Percentiles rank a stretch among this genome's conserved stretches.
Conservation (phyloP, 2,113 vertebrate genomes). For the Triplophysa dalaica region DNA sequence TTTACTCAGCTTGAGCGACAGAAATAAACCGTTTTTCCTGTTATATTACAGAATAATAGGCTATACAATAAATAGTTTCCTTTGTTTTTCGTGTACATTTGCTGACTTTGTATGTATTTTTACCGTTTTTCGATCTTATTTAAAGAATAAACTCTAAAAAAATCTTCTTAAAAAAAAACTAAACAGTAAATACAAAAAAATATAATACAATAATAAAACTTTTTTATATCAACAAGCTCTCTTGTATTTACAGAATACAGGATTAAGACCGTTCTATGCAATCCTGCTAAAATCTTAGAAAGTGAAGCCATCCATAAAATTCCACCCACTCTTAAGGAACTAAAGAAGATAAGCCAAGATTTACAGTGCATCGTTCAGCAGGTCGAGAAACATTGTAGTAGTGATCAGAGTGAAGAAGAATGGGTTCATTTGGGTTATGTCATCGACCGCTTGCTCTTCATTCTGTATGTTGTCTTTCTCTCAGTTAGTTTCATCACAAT, state of each 20-base stretch:
- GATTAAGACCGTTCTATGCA: background rate
- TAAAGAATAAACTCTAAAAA: too few relatives aligned
- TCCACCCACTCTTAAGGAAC: background rate
- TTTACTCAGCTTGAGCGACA: too few relatives aligned
- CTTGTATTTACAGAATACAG: background rate
- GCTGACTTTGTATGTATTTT: too few relatives aligned
- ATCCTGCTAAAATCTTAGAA: background rate
- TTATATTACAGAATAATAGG: too few relatives aligned
- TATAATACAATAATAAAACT: too few relatives aligned
- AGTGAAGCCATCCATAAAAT: background rate
- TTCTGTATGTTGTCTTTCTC: background rate
- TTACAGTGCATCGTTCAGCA: conserved; percentile 4
- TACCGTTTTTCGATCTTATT: too few relatives aligned
- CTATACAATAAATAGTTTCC: too few relatives aligned
- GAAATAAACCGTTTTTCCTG: too few relatives aligned
- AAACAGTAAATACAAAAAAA: background rate
- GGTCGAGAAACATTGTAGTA: background rate
- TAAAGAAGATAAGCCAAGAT: conserved; percentile 9
- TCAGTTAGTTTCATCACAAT: conserved; percentile 12
- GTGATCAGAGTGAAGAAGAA: background rate
- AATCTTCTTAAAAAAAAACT: too few relatives aligned
- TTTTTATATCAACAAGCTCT: background rate
- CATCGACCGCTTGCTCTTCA: conserved; percentile 5
- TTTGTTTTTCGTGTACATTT: too few relatives aligned
- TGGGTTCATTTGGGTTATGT: conserved; percentile 11